Evolutionary conservation across 2,888 invertebrate species (phyloP).

Genomic region (Phragmatobia fuliginosa): DNA sequence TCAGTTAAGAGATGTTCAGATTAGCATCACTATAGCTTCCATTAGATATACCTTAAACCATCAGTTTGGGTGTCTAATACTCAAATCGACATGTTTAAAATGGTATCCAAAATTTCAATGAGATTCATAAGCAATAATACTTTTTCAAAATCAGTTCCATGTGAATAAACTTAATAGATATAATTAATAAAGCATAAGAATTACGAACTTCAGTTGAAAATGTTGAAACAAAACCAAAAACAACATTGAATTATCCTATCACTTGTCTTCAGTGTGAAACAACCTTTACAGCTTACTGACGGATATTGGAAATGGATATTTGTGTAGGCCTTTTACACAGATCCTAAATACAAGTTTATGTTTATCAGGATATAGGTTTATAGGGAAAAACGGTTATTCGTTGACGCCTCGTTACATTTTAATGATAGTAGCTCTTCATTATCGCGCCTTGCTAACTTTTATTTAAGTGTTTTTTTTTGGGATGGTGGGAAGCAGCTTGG

Average conservation of each 20-base stretch:
- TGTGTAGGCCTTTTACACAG: constrained; percentile 38
- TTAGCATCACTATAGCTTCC: constrained; percentile 56
- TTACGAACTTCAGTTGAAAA: not conserved
- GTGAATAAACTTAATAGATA: not conserved
- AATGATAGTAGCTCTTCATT: constrained; percentile 25
- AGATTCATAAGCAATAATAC: not conserved
- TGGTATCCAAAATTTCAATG: not conserved
- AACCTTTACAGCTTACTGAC: constrained; percentile 26
- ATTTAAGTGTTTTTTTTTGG: constrained; percentile 5
- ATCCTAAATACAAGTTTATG: constrained; percentile 42
- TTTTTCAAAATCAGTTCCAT: not conserved
- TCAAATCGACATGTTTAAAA: not conserved
- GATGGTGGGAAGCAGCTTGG: not conserved
- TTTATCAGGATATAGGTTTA: constrained; percentile 42
- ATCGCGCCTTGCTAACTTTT: constrained; percentile 20
- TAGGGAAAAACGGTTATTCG: constrained; percentile 35
- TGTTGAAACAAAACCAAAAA: not conserved
- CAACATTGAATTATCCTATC: not conserved
- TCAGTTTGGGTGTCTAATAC: not conserved
- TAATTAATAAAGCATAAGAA: not conserved
- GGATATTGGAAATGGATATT: constrained; percentile 39
- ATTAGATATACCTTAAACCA: constrained; percentile 13
- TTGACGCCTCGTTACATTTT: constrained; percentile 32
- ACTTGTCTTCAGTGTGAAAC: not conserved
- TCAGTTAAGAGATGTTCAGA: constrained; percentile 69